A percentile compares a stretch with the other conserved stretches of the same genome.
Evolutionary conservation across 2,113 vertebrate genomes (phyloP).

Genomic region (Xiphorhynchus elegans): DNA sequence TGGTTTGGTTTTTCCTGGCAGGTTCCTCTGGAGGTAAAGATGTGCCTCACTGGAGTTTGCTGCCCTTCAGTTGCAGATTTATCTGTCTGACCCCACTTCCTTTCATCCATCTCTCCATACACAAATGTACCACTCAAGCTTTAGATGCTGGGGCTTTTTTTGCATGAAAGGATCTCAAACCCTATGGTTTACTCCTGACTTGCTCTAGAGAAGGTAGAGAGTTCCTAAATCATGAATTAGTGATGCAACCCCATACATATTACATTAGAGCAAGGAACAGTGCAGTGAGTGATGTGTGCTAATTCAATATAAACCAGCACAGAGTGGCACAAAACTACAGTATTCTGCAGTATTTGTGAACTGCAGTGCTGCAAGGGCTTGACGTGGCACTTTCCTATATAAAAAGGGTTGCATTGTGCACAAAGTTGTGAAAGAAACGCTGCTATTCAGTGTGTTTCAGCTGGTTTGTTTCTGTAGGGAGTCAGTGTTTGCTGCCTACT

Average conservation of each 20-base stretch:
- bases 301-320: not conserved
- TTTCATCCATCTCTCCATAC: not conserved
- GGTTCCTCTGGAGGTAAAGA: not conserved
- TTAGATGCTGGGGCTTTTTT: not conserved
- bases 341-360: slow-evolving; percentile 29
- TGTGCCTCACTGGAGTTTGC: not conserved
- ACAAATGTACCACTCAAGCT: not conserved
- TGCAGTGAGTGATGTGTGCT: not conserved
- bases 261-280: slow-evolving; percentile 8
- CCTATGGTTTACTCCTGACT: not conserved
- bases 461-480: not conserved
- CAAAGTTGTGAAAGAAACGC: slow-evolving; percentile 9
- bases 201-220: not conserved
- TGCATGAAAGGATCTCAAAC: not conserved
- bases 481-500: not conserved
- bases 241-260: not conserved
- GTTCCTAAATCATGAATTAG: slow-evolving; percentile 18
- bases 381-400: not conserved
- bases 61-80: not conserved
- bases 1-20: no score
- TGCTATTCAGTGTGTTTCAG: slow-evolving; percentile 22
- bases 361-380: not conserved
- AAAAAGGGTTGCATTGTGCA: slow-evolving; percentile 24
- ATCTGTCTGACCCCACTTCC: not conserved
- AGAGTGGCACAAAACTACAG: not conserved